Percentiles rank a stretch among this genome's conserved stretches.
Evolutionary conservation across 2,888 invertebrate species (phyloP).

Genomic region (Busseola fusca): DNA sequence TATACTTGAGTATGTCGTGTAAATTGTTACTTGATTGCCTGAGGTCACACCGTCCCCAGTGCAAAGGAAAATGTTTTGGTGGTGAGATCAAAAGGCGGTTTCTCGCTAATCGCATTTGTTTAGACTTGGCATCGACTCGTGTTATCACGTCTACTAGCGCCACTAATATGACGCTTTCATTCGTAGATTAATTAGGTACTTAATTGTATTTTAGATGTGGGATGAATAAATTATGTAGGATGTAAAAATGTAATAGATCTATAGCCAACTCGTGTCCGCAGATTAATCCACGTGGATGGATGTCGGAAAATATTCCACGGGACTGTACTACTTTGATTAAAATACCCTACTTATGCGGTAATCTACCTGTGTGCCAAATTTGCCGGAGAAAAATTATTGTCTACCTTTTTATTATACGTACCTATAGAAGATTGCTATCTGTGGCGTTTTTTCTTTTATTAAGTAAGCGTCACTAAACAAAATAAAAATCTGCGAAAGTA

Average conservation of each 20-base stretch:
- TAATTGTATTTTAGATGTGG: not conserved
- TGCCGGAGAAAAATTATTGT: too few relatives aligned
- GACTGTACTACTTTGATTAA: too few relatives aligned
- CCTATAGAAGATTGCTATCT: too few relatives aligned
- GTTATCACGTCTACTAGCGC: constrained; percentile 36
- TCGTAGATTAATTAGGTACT: not conserved
- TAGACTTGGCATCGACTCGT: constrained; percentile 42
- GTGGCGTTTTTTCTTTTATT: too few relatives aligned
- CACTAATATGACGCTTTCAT: constrained; percentile 52
- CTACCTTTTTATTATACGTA: too few relatives aligned
- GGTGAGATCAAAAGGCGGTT: constrained; percentile 65
- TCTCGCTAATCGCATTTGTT: constrained; percentile 64
- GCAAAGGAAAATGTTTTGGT: constrained; percentile 53
- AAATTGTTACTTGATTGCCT: constrained; percentile 13
- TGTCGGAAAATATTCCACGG: too few relatives aligned
- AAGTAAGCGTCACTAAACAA: too few relatives aligned
- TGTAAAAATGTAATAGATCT: not conserved
- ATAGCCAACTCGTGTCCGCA: not conserved
- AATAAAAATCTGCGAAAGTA: too few relatives aligned
- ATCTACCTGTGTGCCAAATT: too few relatives aligned
- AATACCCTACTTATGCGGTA: too few relatives aligned
- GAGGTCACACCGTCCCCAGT: constrained; percentile 23
- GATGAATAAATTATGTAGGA: too few relatives aligned
- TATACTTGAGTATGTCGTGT: not conserved
- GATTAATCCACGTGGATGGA: too few relatives aligned